Conservation (phyloP, 2,797 vertebrate genomes). For the Mus spretus region DNA sequence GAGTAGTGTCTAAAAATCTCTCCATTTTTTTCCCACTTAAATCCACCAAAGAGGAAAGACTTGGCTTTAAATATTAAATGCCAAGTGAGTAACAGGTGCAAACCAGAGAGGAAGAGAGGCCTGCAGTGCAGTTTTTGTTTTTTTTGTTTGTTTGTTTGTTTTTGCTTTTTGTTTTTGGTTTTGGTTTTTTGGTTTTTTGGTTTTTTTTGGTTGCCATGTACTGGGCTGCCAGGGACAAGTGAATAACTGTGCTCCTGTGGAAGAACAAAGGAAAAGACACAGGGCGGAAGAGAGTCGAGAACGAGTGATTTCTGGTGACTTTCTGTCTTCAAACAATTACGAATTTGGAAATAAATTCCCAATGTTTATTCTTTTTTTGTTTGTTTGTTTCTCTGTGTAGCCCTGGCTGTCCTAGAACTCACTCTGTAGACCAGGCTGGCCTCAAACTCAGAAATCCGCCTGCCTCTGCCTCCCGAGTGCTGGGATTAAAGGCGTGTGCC, state of each 20-base stretch:
- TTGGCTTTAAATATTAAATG: neutral
- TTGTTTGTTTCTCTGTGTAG: no score
- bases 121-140: rapidly evolving
- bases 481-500: no score
- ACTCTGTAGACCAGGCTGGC: no score
- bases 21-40: constrained; percentile 1
- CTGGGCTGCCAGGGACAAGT: neutral
- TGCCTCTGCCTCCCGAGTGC: no score
- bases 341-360: neutral
- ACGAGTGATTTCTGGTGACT: neutral
- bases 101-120: neutral
- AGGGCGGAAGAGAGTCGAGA: neutral
- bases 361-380: neutral
- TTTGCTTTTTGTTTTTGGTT: neutral
- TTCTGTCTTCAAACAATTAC: neutral
- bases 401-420: no score
- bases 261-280: constrained; percentile 7
- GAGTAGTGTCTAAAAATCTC: neutral
- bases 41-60: neutral
- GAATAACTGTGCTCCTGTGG: neutral
- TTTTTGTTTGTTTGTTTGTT: no score
- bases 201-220: neutral
- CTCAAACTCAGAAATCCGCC: no score
- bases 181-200: neutral
- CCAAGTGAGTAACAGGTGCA: neutral